These are phyloP conservation scores for Echinarachnius parma DNA, from an alignment of 53 echinoderm and acorn worm genomes.

Conservation along the genomic window DNA sequence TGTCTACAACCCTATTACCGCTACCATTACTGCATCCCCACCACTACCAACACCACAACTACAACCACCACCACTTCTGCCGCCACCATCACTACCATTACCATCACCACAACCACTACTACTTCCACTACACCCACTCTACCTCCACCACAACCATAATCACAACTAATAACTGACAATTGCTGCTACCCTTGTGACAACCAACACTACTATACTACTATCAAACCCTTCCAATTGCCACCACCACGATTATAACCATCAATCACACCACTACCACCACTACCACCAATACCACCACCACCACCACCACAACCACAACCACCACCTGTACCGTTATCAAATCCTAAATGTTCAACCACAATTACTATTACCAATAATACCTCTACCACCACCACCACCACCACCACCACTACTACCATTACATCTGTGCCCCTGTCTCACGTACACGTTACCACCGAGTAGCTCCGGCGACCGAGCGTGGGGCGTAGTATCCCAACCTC, in stretches of 20 bases:
- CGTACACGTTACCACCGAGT: too few relatives aligned
- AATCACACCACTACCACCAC: background rate
- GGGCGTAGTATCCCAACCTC: constrained; percentile 31
- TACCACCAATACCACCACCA: background rate
- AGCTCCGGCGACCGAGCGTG: constrained; percentile 40
- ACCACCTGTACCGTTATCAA: background rate
- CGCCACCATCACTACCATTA: background rate
- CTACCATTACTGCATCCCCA: too few relatives aligned
- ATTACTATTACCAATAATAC: background rate
- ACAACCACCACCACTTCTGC: too few relatives aligned
- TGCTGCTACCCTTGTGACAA: too few relatives aligned
- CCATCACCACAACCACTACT: background rate
- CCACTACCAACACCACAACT: background rate
- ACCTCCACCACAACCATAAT: too few relatives aligned
- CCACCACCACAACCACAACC: background rate
- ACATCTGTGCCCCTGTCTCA: too few relatives aligned
- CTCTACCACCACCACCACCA: background rate
- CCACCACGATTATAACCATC: too few relatives aligned
- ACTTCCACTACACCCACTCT: background rate
- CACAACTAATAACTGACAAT: too few relatives aligned
- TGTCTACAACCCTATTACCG: too few relatives aligned
- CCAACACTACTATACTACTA: too few relatives aligned
- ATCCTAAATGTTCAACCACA: background rate
- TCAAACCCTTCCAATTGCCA: too few relatives aligned
- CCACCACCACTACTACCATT: background rate